Evolutionary conservation across 2,888 invertebrate genomes (phyloP).

Genomic region (Drosophila villosipedis): DNA sequence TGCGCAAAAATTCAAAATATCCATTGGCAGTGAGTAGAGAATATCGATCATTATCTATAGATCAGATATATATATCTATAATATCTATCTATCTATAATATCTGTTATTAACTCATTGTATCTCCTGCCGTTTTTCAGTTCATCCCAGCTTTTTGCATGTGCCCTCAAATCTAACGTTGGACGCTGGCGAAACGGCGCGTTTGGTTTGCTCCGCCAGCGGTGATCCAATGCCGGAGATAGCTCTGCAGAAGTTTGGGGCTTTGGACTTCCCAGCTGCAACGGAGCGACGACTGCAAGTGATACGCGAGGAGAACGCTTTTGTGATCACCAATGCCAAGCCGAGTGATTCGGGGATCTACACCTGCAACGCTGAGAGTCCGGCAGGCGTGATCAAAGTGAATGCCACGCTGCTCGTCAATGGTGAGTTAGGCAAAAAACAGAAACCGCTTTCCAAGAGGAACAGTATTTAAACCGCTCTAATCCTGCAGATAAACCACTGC

Average conservation of each 20-base stretch:
- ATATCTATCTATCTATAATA: too few species aligned
- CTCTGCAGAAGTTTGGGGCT: conserved; percentile 96
- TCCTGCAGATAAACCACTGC: conserved; percentile 91
- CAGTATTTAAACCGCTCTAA: neutral
- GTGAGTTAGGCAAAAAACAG: conserved; percentile 51
- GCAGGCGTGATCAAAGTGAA: conserved; percentile 95
- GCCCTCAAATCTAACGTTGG: conserved; percentile 93
- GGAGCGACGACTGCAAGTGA: conserved; percentile 96
- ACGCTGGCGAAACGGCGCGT: conserved; percentile 93
- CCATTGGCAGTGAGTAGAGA: conserved; percentile 90
- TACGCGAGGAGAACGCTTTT: conserved; percentile 95
- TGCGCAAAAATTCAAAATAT: conserved; percentile 93
- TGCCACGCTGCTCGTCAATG: conserved; percentile 91
- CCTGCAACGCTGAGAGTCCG: conserved; percentile 95
- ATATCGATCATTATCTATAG: neutral
- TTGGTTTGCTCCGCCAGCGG: conserved; percentile 96
- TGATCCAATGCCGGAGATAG: conserved; percentile 94
- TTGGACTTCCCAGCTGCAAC: conserved; percentile 97
- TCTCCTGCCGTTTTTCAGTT: conserved; percentile 86
- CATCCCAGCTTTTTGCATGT: conserved; percentile 94
- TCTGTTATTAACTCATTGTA: neutral
- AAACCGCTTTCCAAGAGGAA: neutral
- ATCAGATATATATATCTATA: too few species aligned
- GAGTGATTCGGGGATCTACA: conserved; percentile 95
- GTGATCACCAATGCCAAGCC: conserved; percentile 96